A percentile compares a stretch with the other conserved stretches of the same genome.
Conservation (phyloP, 2,113 vertebrate species). For the Elgaria multicarinata region DNA sequence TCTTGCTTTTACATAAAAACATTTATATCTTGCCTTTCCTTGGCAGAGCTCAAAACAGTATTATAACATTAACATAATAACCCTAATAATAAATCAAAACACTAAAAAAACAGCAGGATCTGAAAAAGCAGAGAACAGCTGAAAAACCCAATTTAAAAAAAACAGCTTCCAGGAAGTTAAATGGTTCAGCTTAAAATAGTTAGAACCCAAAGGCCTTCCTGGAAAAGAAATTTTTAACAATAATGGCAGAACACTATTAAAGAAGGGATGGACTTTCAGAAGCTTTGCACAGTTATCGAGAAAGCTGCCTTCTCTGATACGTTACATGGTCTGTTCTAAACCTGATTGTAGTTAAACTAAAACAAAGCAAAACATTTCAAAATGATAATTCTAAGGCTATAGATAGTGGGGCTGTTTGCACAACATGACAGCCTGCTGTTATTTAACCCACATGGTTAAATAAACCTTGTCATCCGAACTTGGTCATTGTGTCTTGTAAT, state of each 20-base stretch:
- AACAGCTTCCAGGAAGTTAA: not conserved
- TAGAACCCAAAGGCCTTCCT: not conserved
- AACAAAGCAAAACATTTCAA: not conserved
- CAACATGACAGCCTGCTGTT: no score
- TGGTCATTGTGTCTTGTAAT: not conserved
- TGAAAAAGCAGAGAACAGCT: conserved; percentile 16
- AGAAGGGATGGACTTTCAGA: not conserved
- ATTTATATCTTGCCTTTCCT: not conserved
- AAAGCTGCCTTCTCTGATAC: not conserved
- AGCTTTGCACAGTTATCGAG: no score
- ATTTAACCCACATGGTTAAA: no score
- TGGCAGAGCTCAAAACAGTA: not conserved
- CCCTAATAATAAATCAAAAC: not conserved
- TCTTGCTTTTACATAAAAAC: conserved; percentile 28
- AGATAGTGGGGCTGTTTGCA: not conserved
- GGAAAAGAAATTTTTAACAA: not conserved
- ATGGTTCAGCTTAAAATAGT: not conserved
- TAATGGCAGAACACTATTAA: not conserved
- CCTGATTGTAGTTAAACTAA: not conserved
- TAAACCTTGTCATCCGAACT: no score
- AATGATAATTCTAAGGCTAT: not conserved
- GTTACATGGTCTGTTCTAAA: not conserved
- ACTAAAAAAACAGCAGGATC: not conserved
- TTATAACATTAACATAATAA: not conserved
- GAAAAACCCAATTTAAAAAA: not conserved